Conservation (phyloP, 2,888 invertebrate species). For the Drosophila merina region DNA sequence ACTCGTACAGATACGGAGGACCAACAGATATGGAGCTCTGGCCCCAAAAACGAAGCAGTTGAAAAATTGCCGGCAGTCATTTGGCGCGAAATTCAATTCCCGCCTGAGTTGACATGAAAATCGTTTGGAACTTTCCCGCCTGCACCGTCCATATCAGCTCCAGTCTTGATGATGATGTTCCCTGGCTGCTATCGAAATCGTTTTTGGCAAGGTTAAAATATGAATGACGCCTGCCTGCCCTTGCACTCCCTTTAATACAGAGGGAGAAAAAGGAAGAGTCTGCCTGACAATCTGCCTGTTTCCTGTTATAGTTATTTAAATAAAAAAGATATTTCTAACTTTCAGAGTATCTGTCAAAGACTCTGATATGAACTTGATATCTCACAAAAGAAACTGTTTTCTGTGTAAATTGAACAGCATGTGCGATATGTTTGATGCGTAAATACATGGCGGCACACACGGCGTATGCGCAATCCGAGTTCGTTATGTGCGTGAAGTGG, state of each 20-base stretch:
- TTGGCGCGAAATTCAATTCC: slow-evolving; percentile 79
- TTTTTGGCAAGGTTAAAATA: slow-evolving; percentile 45
- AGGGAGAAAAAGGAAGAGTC: not conserved
- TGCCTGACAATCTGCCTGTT: too few relatives aligned
- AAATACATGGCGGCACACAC: slow-evolving; percentile 70
- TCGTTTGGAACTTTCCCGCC: slow-evolving; percentile 28
- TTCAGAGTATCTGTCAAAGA: too few relatives aligned
- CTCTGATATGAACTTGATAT: not conserved
- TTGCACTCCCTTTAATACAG: not conserved
- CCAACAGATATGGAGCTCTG: slow-evolving; percentile 52
- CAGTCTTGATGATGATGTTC: slow-evolving; percentile 48
- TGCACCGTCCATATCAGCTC: not conserved
- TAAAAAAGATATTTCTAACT: too few relatives aligned
- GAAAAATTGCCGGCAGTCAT: slow-evolving; percentile 75
- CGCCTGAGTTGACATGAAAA: slow-evolving; percentile 78
- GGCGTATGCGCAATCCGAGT: slow-evolving; percentile 74
- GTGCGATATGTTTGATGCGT: slow-evolving; percentile 62
- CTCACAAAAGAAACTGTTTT: not conserved
- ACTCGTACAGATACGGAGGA: slow-evolving; percentile 33
- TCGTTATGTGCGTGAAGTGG: slow-evolving; percentile 54
- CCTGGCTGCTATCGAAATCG: slow-evolving; percentile 42
- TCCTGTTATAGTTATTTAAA: too few relatives aligned
- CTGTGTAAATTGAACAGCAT: not conserved
- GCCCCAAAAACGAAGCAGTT: slow-evolving; percentile 67
- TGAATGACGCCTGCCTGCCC: slow-evolving; percentile 34